Percentiles rank a stretch among this genome's conserved stretches.
These are phyloP conservation scores for Pelochelys cantorii DNA, from an alignment of 2,797 vertebrate genomes.

Conservation along the genomic window DNA sequence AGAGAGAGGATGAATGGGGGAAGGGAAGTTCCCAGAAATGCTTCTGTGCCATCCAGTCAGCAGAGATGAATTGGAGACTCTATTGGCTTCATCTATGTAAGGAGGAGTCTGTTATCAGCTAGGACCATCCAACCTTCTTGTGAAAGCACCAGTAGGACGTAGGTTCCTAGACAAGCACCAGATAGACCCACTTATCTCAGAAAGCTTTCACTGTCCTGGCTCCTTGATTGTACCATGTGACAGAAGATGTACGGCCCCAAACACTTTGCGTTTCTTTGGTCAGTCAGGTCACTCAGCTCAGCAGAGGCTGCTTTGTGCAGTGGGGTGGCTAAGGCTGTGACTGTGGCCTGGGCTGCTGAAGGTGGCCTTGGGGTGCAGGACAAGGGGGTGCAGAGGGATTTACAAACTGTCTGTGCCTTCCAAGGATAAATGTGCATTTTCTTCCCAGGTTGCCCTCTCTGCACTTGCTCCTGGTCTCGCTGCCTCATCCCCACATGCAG, in stretches of 20 bases:
- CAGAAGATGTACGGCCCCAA: background rate
- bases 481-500: background rate
- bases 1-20: background rate
- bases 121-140: background rate
- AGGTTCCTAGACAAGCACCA: background rate
- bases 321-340: background rate
- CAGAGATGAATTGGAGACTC: rapidly evolving
- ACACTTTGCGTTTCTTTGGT: background rate
- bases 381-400: background rate
- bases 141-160: background rate
- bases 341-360: background rate
- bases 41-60: background rate
- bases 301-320: background rate
- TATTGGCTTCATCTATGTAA: background rate
- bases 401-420: background rate
- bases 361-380: background rate
- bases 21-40: background rate
- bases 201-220: background rate
- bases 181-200: background rate
- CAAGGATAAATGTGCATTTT: background rate
- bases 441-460: background rate
- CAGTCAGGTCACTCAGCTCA: background rate
- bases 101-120: background rate
- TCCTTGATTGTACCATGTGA: background rate
- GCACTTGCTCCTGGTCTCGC: background rate